Base-by-base conservation (phyloP, 92 coral and sea anemone species). In the Ricordea florida region DNA sequence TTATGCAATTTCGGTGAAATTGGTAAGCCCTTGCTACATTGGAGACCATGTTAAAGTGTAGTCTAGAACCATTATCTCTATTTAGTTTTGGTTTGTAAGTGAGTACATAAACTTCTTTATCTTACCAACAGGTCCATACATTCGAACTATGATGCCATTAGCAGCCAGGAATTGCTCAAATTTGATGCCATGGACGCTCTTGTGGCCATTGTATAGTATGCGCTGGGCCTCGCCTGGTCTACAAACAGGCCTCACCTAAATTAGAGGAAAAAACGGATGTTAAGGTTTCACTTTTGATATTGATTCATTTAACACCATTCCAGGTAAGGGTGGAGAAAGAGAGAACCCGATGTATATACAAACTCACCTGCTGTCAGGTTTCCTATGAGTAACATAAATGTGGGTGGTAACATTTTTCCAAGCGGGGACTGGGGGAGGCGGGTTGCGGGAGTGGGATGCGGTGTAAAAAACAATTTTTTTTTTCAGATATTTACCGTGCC, bases 151-250 rank as follows among this genome's bases (percentile, higher is more conserved):
- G 26, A 31, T 67, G 25, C 76, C 76, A 68, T 68, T 68, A 47
- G 77, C 77, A 34, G 65, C 77, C 11, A 69, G 77, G 32, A 69
- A 34, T 11, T 69, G 77, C 35, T 69, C 77, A 69, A 69, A 69
- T 35, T 69, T 69, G 44, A 69, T 52, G 64, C 44, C 74, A 49
- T 67, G 74, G 43, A 67, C 61, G 42, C 74, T 67, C 45, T 67
- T 67, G 42, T 67, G 64, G 50, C 77, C 77, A 69, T 52, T 69
- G 22, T 69, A 69, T 45, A 69, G 47, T 26, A 69, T 69, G 64
- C 77, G 51, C 47, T 69, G 77, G 32, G 64, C 50, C 77, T 69
- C 25, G 10, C 77, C 64, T 26, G 64, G 77, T 34, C 77, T 69
- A 45, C 77, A 51, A 32, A 69, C 47, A 44, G 77, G 64, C 50